Percentiles rank a stretch among this genome's conserved stretches.
Evolutionary conservation across 2,113 vertebrate genomes (phyloP).

Genomic region (Macrotus californicus): DNA sequence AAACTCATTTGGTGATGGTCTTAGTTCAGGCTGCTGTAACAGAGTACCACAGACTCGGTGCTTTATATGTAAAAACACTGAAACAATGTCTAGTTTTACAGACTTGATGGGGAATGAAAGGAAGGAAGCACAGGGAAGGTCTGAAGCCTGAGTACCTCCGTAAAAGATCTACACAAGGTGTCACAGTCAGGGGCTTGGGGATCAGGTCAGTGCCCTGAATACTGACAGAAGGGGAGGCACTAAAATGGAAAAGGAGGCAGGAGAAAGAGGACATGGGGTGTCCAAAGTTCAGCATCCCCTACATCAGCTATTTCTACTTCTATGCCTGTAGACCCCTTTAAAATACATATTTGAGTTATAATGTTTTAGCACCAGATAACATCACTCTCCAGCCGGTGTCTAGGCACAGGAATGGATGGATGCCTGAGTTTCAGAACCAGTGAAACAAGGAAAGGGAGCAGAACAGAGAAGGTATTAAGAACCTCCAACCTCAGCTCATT

Average conservation of each 20-base stretch:
- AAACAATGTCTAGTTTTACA: too few species aligned
- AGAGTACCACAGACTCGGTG: not conserved
- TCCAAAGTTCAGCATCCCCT: not conserved
- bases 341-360: not conserved
- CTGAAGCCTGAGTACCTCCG: too few species aligned
- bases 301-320: not conserved
- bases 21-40: not conserved
- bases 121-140: not conserved
- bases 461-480: not conserved
- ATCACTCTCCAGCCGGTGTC: not conserved
- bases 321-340: not conserved
- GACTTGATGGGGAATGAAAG: not conserved
- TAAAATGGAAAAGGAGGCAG: not conserved
- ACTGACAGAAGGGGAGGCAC: not conserved
- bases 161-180: not conserved
- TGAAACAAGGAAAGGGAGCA: not conserved
- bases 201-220: not conserved
- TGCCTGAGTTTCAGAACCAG: not conserved
- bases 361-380: not conserved
- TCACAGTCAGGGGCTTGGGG: rapidly evolving
- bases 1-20: not conserved
- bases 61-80: not conserved
- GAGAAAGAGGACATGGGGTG: not conserved
- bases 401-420: not conserved
- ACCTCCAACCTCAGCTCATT: not conserved